phyloP scores from a whole-genome alignment of 1,140 invertebrate genomes.

The Bombyx mandarina region DNA sequence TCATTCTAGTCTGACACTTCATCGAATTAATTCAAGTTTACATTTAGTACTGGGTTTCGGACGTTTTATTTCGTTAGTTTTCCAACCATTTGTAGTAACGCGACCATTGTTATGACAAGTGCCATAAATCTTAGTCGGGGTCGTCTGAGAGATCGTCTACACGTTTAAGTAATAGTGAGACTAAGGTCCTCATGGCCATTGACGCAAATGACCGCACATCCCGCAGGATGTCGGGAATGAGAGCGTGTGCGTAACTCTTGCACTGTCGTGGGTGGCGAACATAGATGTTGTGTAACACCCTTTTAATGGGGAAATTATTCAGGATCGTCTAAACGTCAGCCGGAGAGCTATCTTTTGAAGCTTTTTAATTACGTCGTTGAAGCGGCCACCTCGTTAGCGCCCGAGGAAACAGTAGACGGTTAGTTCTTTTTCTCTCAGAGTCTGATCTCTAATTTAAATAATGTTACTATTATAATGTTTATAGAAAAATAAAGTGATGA shows the following conservation, averaged over 20 bases:
- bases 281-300: constrained; percentile 36
- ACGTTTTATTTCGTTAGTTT: no score
- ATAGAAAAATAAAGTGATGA: constrained; percentile 1
- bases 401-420: constrained; percentile 23
- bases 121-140: constrained; percentile 37
- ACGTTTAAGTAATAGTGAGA: constrained; percentile 19
- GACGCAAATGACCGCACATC: constrained; percentile 58
- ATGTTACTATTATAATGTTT: neutral
- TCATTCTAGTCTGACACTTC: no score
- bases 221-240: constrained; percentile 68
- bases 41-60: no score
- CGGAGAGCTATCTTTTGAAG: constrained; percentile 24
- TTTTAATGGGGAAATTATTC: constrained; percentile 58
- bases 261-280: constrained; percentile 52
- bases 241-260: constrained; percentile 61
- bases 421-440: constrained; percentile 5
- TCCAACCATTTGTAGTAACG: neutral
- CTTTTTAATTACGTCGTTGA: constrained; percentile 29
- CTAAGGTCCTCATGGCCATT: constrained; percentile 47
- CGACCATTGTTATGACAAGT: constrained; percentile 20
- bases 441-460: constrained; percentile 20
- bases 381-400: constrained; percentile 27
- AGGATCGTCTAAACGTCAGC: constrained; percentile 29
- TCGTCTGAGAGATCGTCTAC: constrained; percentile 52
- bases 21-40: no score